A percentile compares a stretch with the other conserved stretches of the same genome.
Conservation (phyloP, 2,113 vertebrate genomes). For the Sinocyclocheilus anophthalmus region DNA sequence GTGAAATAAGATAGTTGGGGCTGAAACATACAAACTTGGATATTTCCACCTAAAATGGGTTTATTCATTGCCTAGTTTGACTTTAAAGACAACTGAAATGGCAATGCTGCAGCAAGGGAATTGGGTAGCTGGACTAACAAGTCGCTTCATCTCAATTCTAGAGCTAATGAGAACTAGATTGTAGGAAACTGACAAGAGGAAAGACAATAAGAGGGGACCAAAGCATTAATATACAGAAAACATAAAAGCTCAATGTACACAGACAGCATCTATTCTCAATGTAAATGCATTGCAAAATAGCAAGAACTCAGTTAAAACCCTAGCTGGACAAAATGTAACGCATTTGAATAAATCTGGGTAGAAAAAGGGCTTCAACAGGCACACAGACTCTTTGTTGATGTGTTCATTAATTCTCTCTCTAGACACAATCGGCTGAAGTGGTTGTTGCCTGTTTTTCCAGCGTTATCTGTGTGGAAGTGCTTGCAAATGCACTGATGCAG, state of each 20-base stretch:
- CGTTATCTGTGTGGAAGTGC: not conserved
- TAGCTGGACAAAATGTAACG: not conserved
- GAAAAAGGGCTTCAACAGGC: not conserved
- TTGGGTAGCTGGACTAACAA: not conserved
- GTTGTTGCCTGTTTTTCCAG: not conserved
- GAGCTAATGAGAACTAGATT: not conserved
- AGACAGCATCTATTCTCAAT: not conserved
- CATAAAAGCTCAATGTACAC: not conserved
- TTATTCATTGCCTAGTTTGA: not conserved
- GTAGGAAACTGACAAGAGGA: not conserved
- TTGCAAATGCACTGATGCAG: not conserved
- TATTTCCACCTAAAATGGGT: not conserved
- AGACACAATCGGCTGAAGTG: constrained; percentile 26
- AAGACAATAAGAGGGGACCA: not conserved
- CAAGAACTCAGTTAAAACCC: not conserved
- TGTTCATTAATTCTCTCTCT: constrained; percentile 24
- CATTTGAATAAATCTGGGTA: not conserved
- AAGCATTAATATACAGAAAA: not conserved
- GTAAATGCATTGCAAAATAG: not conserved
- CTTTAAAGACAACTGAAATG: not conserved
- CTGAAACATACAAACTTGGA: not conserved
- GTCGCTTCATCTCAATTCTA: not conserved
- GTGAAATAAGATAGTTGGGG: not conserved
- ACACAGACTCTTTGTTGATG: constrained; percentile 22
- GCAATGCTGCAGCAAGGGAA: not conserved